These are phyloP conservation scores for Boleophthalmus pectinirostris DNA, from an alignment of 2,113 vertebrate genomes.

Conservation along the genomic window DNA sequence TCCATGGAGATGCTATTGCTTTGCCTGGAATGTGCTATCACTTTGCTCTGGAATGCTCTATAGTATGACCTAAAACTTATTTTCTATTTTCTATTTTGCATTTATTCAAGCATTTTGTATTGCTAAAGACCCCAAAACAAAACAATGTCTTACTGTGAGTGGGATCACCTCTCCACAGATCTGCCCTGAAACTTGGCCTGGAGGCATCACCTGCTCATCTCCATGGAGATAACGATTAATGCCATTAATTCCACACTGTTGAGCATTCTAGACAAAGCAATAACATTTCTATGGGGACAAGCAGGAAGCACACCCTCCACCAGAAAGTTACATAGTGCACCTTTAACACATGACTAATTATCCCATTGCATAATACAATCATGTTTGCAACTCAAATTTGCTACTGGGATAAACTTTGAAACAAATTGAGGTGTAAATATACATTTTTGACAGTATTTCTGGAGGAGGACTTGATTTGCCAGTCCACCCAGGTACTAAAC, in stretches of 20 bases:
- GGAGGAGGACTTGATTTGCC: constrained; percentile 5
- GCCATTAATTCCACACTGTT: not conserved
- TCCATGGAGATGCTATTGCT: not conserved
- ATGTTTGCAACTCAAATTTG: not conserved
- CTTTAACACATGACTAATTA: not conserved
- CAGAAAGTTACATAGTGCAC: not conserved
- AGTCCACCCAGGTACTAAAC: constrained; percentile 9
- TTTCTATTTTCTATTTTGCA: too few species aligned
- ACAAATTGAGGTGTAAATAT: constrained; percentile 24
- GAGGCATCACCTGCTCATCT: not conserved
- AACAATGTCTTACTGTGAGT: too few species aligned
- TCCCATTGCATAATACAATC: constrained; percentile 2
- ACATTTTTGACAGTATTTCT: constrained; percentile 20
- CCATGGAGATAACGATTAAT: not conserved
- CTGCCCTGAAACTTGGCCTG: too few species aligned
- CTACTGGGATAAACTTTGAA: not conserved
- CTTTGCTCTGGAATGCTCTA: too few species aligned
- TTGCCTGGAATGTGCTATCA: too few species aligned
- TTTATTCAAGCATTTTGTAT: too few species aligned
- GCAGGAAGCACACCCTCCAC: not conserved
- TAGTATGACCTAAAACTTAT: too few species aligned
- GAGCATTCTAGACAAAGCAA: not conserved
- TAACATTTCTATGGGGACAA: not conserved
- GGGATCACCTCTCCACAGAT: too few species aligned
- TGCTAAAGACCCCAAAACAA: too few species aligned